Base-by-base conservation (phyloP, 2,113 vertebrate genomes). In the Caloenas nicobarica region DNA sequence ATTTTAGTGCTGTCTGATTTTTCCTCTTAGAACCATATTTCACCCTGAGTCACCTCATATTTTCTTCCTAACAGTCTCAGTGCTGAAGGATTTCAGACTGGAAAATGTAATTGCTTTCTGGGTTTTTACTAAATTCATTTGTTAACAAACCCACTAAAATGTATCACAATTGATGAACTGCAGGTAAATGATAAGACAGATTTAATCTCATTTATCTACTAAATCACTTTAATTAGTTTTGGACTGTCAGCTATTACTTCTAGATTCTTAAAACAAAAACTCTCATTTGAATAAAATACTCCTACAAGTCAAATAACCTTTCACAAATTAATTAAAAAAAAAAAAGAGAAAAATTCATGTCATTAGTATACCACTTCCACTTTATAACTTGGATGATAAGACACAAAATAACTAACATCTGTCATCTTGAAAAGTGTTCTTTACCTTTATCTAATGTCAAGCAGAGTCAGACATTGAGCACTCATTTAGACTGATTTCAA, bases 401-500 rank as follows among this genome's bases (percentile, higher is more conserved):
- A 57, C 16, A 48, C 13, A 72, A 80, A 89, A 73, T 70, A 79
- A 79, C 79, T 48, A 81, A 89, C 42, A 93, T 51, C 21, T 89
- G 72, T 76, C 28, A 72, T 73, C 66, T 54, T 89, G 28, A 73
- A 89, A 87, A 94, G 44, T 65, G 29, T 6, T 53, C 31, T 78
- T 58, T 82, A 71, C 76, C 62, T 95, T 82, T 86, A 34, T 70
- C 29, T 33, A 86, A 80, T 42, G 53, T 44, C 17, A 89, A 80
- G 14, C 54, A 81, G 50, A 86, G 34, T 50, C 60, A 81, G 15
- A 86, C 28, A 31, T 3, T 38, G 36, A 91, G 7, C 11, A 77
- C 72, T 90, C 78, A 31, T 93, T 96, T 51, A 84, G 50, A 60
- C 21, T 91, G 86, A 92, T 95, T 95, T 91, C 93, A 95, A 86